phyloP scores from a whole-genome alignment of 2,888 invertebrate genomes.

The Parthenolecanium corni region DNA sequence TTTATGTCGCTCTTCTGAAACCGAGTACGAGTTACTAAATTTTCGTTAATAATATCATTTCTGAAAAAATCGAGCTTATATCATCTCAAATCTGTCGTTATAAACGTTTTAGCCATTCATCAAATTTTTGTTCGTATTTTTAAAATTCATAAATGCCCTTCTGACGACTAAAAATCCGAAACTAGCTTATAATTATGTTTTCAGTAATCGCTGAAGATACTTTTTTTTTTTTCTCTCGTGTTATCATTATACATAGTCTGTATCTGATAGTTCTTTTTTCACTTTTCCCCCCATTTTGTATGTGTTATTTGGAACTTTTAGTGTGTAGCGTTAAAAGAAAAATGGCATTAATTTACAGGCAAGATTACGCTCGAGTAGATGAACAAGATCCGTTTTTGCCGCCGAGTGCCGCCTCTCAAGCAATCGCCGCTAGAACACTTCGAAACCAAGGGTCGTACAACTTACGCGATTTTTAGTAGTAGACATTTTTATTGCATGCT shows the following conservation, averaged over 20 bases:
- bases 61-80: too few relatives aligned
- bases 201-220: too few relatives aligned
- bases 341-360: constrained; percentile 42
- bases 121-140: not conserved
- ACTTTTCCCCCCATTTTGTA: not conserved
- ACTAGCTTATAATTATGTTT: not conserved
- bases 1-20: too few relatives aligned
- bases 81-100: too few relatives aligned
- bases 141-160: not conserved
- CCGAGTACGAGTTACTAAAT: too few relatives aligned
- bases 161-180: not conserved
- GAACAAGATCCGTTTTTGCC: constrained; percentile 69
- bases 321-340: constrained; percentile 4
- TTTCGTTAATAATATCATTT: too few relatives aligned
- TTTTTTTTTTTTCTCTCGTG: not conserved
- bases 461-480: constrained; percentile 38
- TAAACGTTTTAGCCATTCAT: too few relatives aligned
- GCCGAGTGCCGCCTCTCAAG: constrained; percentile 46
- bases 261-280: not conserved
- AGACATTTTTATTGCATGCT: constrained; percentile 30
- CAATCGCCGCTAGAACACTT: constrained; percentile 50
- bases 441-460: constrained; percentile 59
- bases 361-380: constrained; percentile 68
- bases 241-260: too few relatives aligned
- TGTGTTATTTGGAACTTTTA: not conserved